A percentile compares a stretch with the other conserved stretches of the same genome.
phyloP scores from a whole-genome alignment of 2,888 invertebrate species.

The Leucania comma region DNA sequence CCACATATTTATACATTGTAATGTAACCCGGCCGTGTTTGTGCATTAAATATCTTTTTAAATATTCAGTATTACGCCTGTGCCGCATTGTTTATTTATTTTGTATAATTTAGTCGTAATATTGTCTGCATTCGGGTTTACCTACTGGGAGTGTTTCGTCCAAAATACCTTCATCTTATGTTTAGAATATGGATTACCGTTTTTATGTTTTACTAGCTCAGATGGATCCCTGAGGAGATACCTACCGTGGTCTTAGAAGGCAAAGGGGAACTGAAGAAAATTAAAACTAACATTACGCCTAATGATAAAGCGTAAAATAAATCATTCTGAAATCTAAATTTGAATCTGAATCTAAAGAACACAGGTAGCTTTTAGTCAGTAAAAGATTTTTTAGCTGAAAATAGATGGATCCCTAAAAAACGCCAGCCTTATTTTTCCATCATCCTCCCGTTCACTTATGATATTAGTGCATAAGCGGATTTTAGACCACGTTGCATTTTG shows the following conservation, averaged over 20 bases:
- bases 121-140: background rate
- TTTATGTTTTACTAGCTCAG: background rate
- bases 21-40: constrained; percentile 49
- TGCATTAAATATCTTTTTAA: constrained; percentile 58
- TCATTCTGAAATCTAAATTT: too few relatives aligned
- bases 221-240: background rate
- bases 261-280: too few relatives aligned
- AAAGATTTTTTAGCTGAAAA: too few relatives aligned
- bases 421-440: constrained; percentile 1
- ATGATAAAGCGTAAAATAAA: too few relatives aligned
- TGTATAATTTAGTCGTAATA: constrained; percentile 24
- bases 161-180: too few relatives aligned
- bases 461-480: constrained; percentile 33
- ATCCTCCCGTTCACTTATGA: constrained; percentile 7
- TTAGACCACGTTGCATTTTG: constrained; percentile 1
- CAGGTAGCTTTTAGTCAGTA: too few relatives aligned
- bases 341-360: too few relatives aligned
- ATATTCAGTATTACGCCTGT: constrained; percentile 38
- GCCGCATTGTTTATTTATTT: constrained; percentile 32
- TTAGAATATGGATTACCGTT: background rate
- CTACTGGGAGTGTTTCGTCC: background rate
- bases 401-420: background rate
- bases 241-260: too few relatives aligned
- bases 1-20: constrained; percentile 12
- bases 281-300: too few relatives aligned